These are phyloP conservation scores for Streblospio benedicti DNA, from an alignment of 1,140 invertebrate genomes.

Conservation along the genomic window DNA sequence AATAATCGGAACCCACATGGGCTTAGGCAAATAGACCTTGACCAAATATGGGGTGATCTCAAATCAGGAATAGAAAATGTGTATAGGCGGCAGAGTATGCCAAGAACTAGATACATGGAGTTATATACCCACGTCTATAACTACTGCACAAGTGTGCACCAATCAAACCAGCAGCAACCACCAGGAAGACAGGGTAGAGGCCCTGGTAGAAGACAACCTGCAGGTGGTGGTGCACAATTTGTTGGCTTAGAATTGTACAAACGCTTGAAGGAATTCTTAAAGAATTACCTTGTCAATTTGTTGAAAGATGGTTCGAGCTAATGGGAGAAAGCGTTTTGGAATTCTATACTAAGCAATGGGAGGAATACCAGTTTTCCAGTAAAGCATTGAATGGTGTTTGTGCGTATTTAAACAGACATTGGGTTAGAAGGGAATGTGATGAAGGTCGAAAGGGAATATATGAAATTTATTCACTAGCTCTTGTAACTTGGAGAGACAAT, in stretches of 20 bases:
- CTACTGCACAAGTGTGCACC: constrained; percentile 90
- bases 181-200: constrained; percentile 16
- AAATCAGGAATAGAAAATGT: constrained; percentile 85
- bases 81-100: constrained; percentile 74
- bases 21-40: constrained; percentile 74
- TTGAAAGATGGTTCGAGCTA: constrained; percentile 89
- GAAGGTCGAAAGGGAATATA: constrained; percentile 94
- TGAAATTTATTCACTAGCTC: constrained; percentile 89
- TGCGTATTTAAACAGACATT: constrained; percentile 94
- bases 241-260: constrained; percentile 94
- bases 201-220: constrained; percentile 23
- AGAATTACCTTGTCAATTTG: constrained; percentile 74
- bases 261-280: constrained; percentile 79
- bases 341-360: constrained; percentile 96
- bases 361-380: constrained; percentile 95
- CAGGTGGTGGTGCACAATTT: constrained; percentile 77
- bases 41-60: constrained; percentile 94
- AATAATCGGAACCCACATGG: constrained; percentile 47
- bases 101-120: constrained; percentile 76
- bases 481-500: constrained; percentile 96
- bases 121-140: constrained; percentile 93
- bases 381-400: constrained; percentile 96
- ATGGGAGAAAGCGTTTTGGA: constrained; percentile 88
- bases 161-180: constrained; percentile 43
- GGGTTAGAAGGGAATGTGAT: constrained; percentile 95